Base-by-base conservation (phyloP, 2,888 invertebrate species). In the Chrysina gloriosa region DNA sequence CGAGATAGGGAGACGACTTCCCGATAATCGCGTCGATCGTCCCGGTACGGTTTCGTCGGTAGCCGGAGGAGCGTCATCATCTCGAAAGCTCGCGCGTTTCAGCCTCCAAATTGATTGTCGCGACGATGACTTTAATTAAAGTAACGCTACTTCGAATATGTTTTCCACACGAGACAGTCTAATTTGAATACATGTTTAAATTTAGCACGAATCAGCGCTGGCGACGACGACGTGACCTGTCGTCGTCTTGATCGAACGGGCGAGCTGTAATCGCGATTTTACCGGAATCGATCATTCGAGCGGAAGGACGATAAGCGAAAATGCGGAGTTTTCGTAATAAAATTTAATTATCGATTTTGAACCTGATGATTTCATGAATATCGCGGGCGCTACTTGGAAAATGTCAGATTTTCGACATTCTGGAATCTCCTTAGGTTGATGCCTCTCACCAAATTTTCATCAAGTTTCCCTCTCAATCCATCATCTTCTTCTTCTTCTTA, bases 141-240 rank as follows among this genome's bases (percentile, higher is more conserved):
- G 52, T 29, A 19, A 52, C 31, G 52, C 31, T 52, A 45, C 45
- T 19, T 31, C 19, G 52, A 52, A 52, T 52, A 52, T 52, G 52
- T 52, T 52, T 52, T 52, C 31, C 19, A 31, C 52, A 21, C 52
- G 31, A 29, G 31, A n/a, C 52, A 52, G 14, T 52, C 52, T 52
- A 52, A 52, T 52, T 52, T 52, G 31, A 52, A 52, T 52, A 52
- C 21, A 45, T 52, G 52, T 52, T 31, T 52, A 52, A 52, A 52
- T 52, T 52, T 52, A 31, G 31, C 29, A 25, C 29, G 6, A 21
- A n/a, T n/a, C n/a, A n/a, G 16, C 16, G 14, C 19, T 16, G 45
- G 45, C 45, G 45, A 21, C 45, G 45, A 45, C n/a, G n/a, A 31
- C 45, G 45, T 14, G 48, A 29, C 52, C 31, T 19, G 52, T 52